Percentiles rank a stretch among this genome's conserved stretches.
Evolutionary conservation across 2,797 vertebrate genomes (phyloP).

Genomic region (Tympanoctomys barrerae): DNA sequence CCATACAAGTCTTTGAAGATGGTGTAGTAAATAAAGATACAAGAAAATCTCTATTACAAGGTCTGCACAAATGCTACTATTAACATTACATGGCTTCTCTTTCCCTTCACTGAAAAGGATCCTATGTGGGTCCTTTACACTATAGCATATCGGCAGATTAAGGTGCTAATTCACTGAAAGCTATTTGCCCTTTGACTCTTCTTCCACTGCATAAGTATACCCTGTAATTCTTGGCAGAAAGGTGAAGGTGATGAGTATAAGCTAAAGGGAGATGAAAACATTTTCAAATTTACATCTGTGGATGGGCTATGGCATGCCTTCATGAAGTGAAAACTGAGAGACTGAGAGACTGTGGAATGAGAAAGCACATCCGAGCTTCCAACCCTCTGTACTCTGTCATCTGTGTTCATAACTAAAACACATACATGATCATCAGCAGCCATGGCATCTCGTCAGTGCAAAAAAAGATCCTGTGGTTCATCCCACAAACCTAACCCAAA

Average conservation of each 20-base stretch:
- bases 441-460: neutral
- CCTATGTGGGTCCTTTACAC: neutral
- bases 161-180: neutral
- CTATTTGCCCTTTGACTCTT: neutral
- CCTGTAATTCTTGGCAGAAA: neutral
- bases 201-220: neutral
- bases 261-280: neutral
- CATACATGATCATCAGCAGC: neutral
- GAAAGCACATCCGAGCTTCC: neutral
- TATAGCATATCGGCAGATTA: neutral
- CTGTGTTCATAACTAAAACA: slow-evolving; percentile 23
- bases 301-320: neutral
- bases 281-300: neutral
- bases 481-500: slow-evolving; percentile 30
- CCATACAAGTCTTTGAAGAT: neutral
- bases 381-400: neutral
- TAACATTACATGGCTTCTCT: neutral
- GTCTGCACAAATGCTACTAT: neutral
- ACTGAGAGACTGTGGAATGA: neutral
- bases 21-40: neutral
- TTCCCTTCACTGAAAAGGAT: neutral
- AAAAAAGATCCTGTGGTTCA: slow-evolving; percentile 5
- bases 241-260: neutral
- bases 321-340: neutral
- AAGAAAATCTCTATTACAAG: neutral